Conservation (phyloP, 1,140 invertebrate species). For the Temnothorax nylanderi region DNA sequence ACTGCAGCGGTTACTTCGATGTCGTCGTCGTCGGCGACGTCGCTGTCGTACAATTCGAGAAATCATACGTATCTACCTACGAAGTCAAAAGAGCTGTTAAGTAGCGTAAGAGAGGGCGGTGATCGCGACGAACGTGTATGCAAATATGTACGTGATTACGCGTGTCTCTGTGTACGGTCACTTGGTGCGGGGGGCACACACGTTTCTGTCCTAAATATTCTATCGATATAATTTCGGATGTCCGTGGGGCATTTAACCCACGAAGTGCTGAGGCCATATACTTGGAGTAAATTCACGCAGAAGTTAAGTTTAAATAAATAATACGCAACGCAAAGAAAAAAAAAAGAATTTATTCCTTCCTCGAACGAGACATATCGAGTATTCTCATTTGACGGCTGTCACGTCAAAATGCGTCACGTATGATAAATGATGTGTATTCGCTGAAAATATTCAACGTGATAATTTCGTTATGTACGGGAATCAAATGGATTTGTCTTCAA, state of each 20-base stretch:
- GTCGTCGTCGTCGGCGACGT: constrained; percentile 49
- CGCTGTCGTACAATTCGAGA: constrained; percentile 62
- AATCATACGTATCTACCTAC: constrained; percentile 73
- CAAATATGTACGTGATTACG: constrained; percentile 40
- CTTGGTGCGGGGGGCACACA: constrained; percentile 37
- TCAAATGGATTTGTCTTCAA: not conserved
- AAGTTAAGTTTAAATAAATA: constrained; percentile 6
- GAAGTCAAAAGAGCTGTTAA: constrained; percentile 77
- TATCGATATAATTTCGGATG: constrained; percentile 41
- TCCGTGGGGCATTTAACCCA: constrained; percentile 26
- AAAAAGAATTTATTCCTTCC: not conserved
- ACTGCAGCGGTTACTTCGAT: constrained; percentile 6
- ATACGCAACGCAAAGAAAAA: not conserved
- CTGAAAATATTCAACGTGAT: not conserved
- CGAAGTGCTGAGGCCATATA: constrained; percentile 26
- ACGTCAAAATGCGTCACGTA: not conserved
- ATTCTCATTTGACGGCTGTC: not conserved
- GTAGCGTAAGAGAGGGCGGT: constrained; percentile 76
- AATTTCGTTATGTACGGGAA: not conserved
- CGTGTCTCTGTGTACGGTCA: constrained; percentile 38
- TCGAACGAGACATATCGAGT: not conserved
- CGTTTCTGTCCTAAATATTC: constrained; percentile 58
- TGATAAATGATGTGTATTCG: no score
- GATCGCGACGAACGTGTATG: constrained; percentile 67
- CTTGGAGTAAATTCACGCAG: not conserved